A percentile compares a stretch with the other conserved stretches of the same genome.
Evolutionary conservation across 2,888 invertebrate species (phyloP).

Genomic region (Andricus quercusramuli): DNA sequence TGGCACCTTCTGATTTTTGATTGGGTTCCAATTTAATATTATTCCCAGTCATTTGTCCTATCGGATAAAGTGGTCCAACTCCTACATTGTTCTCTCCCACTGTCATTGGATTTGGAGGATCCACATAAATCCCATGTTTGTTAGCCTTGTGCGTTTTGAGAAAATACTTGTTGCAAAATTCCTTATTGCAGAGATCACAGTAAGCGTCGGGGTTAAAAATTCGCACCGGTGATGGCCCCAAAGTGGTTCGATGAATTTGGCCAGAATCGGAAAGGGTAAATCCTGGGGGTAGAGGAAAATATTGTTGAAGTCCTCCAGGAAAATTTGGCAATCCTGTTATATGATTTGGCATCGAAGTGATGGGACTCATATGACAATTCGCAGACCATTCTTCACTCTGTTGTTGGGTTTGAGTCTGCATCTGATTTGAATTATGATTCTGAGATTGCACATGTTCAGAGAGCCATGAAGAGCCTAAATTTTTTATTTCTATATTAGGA

Average conservation of each 20-base stretch:
- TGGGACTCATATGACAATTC: slow-evolving; percentile 41
- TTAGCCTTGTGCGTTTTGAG: slow-evolving; percentile 98
- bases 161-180: slow-evolving; percentile 99
- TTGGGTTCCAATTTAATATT: slow-evolving; percentile 55
- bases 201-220: slow-evolving; percentile 98
- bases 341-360: slow-evolving; percentile 57
- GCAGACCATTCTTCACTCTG: slow-evolving; percentile 60
- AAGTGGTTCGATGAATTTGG: slow-evolving; percentile 80
- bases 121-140: slow-evolving; percentile 95
- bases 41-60: slow-evolving; percentile 51
- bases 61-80: slow-evolving; percentile 13
- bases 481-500: slow-evolving; percentile 72
- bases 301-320: slow-evolving; percentile 70
- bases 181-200: slow-evolving; percentile 98
- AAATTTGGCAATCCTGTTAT: slow-evolving; percentile 68
- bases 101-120: slow-evolving; percentile 74
- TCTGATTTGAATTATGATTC: slow-evolving; percentile 62
- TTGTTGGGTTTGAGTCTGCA: slow-evolving; percentile 59
- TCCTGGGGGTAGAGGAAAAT: slow-evolving; percentile 79
- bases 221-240: slow-evolving; percentile 79
- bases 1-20: slow-evolving; percentile 41
- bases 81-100: slow-evolving; percentile 53
- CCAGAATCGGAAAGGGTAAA: slow-evolving; percentile 79
- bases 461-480: slow-evolving; percentile 72
- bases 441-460: slow-evolving; percentile 56